Evolutionary conservation across 2,888 invertebrate species (phyloP), one percentile per base, ranked within the genome.

Genomic region (Acrobasis repandana): DNA sequence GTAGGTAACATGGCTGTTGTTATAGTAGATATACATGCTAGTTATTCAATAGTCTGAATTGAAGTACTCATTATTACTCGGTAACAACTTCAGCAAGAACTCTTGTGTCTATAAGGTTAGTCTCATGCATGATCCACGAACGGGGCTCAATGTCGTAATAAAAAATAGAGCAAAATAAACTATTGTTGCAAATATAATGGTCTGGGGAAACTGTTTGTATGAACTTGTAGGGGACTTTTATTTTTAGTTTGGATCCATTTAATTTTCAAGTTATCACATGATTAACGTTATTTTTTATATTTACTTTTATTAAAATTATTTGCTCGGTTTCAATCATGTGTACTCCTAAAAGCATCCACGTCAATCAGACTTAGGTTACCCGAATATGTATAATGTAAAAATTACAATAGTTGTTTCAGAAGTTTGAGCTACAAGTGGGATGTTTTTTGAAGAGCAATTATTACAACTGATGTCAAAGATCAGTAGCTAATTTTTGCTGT

Each of bases 1-100:
- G 43, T 61, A 63, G 54, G 47, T 51, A 54, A 58, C 57, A 61
- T 20, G 46, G 52, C 43, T 59, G 59, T 59, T 50, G 36, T 48
- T 38, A 46, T 34, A 58, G 57, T 58, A 58, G 57, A 33, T 54
- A 43, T 49, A 33, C 50, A 59, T 52, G 43, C 33, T 52, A 60
- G 58, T 49, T 49, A 36, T 20, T 48, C 34, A 38, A 58, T 18
- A 49, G 58, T 58, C 36, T 14, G 43, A 54, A n/a, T 15, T 54
- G 38, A 36, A 54, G 38, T 54, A 38, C 38, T 54, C 54, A 20
- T 36, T 54, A 54, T 54, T 18, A 33, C 14, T 14, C n/a, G 1
- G 49, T 15, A 43, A 28, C 46, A 46, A 46, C 20, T 46, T 18
- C 28, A 28, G 28, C 28, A 28, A 28, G 28, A 28, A 28, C 4